Evolutionary conservation across 2,113 vertebrate genomes (phyloP).

Genomic region (Psephotus haematonotus): DNA sequence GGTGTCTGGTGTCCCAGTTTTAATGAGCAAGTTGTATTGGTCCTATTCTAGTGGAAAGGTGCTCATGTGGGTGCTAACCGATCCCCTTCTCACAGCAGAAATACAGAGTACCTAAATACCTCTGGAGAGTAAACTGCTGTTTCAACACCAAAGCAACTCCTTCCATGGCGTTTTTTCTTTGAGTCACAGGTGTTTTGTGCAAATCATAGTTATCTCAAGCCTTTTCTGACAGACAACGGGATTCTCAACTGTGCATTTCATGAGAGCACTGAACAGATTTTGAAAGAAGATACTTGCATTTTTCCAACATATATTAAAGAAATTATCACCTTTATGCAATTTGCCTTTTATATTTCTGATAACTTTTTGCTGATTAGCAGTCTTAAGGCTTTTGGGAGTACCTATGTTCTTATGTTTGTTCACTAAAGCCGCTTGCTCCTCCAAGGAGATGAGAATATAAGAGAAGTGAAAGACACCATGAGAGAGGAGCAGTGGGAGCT

Average conservation of each 20-base stretch:
- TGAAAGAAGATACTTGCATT: neutral
- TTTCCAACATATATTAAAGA: neutral
- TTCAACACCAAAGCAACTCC: neutral
- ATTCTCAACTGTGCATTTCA: neutral
- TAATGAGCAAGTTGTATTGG: neutral
- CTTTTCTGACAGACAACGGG: neutral
- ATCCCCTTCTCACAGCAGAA: neutral
- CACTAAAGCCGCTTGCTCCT: neutral
- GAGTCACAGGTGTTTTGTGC: neutral
- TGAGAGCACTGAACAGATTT: neutral
- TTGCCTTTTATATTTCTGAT: neutral
- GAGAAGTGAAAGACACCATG: neutral
- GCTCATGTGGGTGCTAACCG: neutral
- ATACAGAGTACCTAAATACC: neutral
- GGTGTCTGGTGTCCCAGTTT: neutral
- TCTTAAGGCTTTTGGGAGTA: neutral
- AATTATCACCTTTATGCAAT: neutral
- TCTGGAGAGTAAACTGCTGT: neutral
- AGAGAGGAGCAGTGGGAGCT: neutral
- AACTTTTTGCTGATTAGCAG: neutral
- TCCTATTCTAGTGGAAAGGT: neutral
- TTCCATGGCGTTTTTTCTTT: neutral
- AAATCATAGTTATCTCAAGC: neutral
- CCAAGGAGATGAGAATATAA: neutral
- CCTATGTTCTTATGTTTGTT: neutral